Evolutionary conservation across 2,888 invertebrate species (phyloP).

Genomic region (Ochropacha duplaris): DNA sequence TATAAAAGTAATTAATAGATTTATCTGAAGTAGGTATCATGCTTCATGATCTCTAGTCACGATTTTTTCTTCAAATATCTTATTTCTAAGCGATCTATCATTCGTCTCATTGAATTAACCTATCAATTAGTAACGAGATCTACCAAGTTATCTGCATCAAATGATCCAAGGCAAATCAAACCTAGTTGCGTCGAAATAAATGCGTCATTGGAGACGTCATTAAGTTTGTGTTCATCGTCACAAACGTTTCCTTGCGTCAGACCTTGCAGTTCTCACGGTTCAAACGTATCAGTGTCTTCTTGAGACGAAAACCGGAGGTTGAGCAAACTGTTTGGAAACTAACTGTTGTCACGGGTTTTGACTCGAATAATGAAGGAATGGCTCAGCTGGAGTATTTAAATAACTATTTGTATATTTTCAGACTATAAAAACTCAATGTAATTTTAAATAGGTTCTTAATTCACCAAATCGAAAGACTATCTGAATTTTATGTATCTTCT

Average conservation of each 20-base stretch:
- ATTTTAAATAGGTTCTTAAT: background rate
- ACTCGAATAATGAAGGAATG: background rate
- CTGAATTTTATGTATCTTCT: background rate
- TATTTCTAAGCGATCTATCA: slow-evolving; percentile 1
- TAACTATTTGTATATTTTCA: too few relatives aligned
- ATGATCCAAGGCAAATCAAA: slow-evolving; percentile 17
- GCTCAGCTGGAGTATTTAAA: background rate
- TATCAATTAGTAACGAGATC: slow-evolving; percentile 32
- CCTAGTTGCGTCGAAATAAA: slow-evolving; percentile 22
- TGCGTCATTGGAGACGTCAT: slow-evolving; percentile 10
- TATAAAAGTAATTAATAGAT: background rate
- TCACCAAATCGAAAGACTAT: background rate
- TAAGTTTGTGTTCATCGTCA: slow-evolving; percentile 21
- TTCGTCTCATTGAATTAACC: slow-evolving; percentile 26
- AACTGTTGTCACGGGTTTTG: slow-evolving; percentile 28
- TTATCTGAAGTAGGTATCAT: background rate
- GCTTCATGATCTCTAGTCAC: background rate
- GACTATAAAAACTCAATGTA: background rate
- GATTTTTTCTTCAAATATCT: background rate
- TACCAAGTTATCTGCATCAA: slow-evolving; percentile 10
- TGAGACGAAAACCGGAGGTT: slow-evolving; percentile 60
- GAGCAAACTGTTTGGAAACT: slow-evolving; percentile 58
- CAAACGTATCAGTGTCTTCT: slow-evolving; percentile 47
- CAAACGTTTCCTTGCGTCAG: slow-evolving; percentile 55
- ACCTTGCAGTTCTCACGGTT: slow-evolving; percentile 61